Percentiles rank a stretch among this genome's conserved stretches.
Conservation (phyloP, 2,888 invertebrate genomes). For the Embidobia sp. region DNA sequence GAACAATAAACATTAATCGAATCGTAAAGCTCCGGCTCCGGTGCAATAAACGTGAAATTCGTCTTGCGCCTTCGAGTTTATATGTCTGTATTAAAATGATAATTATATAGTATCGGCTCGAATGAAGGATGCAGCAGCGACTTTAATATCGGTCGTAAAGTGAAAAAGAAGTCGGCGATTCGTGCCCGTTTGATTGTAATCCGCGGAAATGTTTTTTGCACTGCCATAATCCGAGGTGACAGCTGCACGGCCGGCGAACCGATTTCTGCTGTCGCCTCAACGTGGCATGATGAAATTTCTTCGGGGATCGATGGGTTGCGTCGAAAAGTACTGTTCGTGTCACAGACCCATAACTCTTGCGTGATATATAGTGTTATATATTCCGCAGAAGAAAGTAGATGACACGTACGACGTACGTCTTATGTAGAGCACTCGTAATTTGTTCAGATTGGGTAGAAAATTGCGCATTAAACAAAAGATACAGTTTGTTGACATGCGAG, state of each 20-base stretch:
- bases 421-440: too few relatives aligned
- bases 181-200: constrained; percentile 27
- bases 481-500: too few relatives aligned
- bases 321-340: too few relatives aligned
- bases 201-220: constrained; percentile 35
- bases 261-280: constrained; percentile 20
- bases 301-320: constrained; percentile 10
- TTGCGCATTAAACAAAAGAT: too few relatives aligned
- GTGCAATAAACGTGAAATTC: constrained; percentile 35
- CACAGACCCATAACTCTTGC: too few relatives aligned
- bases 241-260: constrained; percentile 11
- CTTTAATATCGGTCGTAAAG: constrained; percentile 39
- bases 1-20: constrained; percentile 35
- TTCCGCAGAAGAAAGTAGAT: too few relatives aligned
- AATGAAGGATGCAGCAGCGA: neutral
- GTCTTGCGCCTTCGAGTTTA: constrained; percentile 8
- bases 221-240: constrained; percentile 35
- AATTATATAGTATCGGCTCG: constrained; percentile 32
- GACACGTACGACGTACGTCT: too few relatives aligned
- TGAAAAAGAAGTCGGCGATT: constrained; percentile 12
- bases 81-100: constrained; percentile 25
- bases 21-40: constrained; percentile 17
- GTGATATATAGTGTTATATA: too few relatives aligned
- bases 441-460: too few relatives aligned
- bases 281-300: constrained; percentile 5